A percentile compares a stretch with the other conserved stretches of the same genome.
phyloP scores from a whole-genome alignment of 2,113 vertebrate genomes.

The Heliornis fulica region DNA sequence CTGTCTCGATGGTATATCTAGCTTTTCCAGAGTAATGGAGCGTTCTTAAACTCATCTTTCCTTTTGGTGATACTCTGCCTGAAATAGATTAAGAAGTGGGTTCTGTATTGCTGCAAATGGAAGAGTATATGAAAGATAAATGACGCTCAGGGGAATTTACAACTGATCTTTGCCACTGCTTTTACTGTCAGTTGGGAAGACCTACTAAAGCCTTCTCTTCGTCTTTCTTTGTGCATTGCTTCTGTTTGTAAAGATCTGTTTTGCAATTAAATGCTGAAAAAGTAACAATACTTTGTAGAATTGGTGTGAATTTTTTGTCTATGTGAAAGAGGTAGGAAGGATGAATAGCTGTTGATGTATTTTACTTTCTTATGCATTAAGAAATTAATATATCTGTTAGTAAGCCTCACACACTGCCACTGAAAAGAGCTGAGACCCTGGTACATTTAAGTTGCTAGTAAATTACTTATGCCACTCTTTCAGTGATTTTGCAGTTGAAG shows the following conservation, averaged over 20 bases:
- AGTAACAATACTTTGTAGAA: neutral
- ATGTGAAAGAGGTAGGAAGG: neutral
- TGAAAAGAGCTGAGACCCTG: neutral
- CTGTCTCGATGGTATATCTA: neutral
- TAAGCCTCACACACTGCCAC: neutral
- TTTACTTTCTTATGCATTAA: neutral
- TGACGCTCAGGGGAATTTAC: neutral
- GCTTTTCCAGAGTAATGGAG: neutral
- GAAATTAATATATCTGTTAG: neutral
- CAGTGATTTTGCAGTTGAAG: neutral
- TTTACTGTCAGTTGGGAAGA: neutral
- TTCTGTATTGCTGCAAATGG: neutral
- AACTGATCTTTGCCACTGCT: neutral
- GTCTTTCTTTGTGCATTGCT: neutral
- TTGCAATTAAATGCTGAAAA: neutral
- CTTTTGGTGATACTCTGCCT: neutral
- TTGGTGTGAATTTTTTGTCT: neutral
- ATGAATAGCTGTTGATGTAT: neutral
- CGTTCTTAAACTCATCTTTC: neutral
- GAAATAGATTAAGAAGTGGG: neutral
- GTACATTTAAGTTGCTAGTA: neutral
- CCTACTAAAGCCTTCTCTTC: neutral
- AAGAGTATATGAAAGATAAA: neutral
- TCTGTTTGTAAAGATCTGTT: neutral
- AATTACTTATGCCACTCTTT: neutral